These are phyloP conservation scores for Acholoe squamosa DNA, from an alignment of 2,888 invertebrate genomes.

Conservation along the genomic window DNA sequence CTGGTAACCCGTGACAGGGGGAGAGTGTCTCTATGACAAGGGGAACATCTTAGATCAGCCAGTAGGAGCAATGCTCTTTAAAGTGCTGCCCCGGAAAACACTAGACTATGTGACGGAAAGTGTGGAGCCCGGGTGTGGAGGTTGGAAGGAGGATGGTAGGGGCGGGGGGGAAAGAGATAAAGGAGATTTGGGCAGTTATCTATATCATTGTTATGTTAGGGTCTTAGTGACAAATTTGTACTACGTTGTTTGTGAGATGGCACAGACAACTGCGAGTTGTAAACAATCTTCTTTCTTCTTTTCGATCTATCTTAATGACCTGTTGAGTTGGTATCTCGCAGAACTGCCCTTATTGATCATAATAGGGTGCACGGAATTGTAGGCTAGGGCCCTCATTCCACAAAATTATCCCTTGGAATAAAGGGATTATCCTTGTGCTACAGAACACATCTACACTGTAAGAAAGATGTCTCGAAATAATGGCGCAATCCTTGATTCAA, in stretches of 20 bases:
- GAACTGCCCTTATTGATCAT: too few species aligned
- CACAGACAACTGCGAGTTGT: background rate
- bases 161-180: too few species aligned
- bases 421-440: too few species aligned
- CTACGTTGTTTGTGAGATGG: background rate
- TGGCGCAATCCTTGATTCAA: too few species aligned
- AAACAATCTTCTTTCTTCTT: too few species aligned
- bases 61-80: background rate
- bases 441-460: too few species aligned
- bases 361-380: too few species aligned
- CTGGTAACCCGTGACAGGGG: background rate
- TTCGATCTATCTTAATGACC: too few species aligned
- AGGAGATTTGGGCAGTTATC: background rate
- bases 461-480: too few species aligned
- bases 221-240: background rate
- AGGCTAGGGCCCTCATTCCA: too few species aligned
- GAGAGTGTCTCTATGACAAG: background rate
- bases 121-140: background rate
- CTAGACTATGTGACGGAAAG: background rate
- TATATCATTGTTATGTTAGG: background rate
- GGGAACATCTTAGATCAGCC: slow-evolving; percentile 7
- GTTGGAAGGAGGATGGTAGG: background rate
- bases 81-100: slow-evolving; percentile 1
- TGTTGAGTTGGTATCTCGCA: too few species aligned
- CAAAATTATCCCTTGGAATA: too few species aligned